Conservation (phyloP, 2,797 vertebrate genomes). For the Pangasius sanitwongsei region DNA sequence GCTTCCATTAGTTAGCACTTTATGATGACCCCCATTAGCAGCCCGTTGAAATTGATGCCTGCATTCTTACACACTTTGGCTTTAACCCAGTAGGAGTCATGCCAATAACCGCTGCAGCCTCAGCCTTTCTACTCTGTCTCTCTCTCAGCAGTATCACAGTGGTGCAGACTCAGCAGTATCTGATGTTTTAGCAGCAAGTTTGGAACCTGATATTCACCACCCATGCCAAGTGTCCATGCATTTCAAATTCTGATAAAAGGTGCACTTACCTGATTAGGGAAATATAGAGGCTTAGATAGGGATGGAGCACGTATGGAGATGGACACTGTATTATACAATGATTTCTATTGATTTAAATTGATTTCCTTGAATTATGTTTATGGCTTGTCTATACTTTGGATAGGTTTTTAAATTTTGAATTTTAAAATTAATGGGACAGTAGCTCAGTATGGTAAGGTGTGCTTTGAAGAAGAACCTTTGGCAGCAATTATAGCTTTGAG, state of each 20-base stretch:
- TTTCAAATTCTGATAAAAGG: conserved; percentile 13
- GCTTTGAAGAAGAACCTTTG: background rate
- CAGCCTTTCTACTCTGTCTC: background rate
- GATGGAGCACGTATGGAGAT: background rate
- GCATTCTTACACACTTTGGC: conserved; percentile 32
- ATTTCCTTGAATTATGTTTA: background rate
- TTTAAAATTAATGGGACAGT: background rate
- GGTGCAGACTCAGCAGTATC: conserved; percentile 22
- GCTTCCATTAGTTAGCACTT: conserved; percentile 31
- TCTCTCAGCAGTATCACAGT: background rate
- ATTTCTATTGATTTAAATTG: background rate
- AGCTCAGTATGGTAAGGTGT: background rate
- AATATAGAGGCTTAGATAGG: background rate
- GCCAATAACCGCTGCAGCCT: conserved; percentile 32
- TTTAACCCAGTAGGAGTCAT: conserved; percentile 31
- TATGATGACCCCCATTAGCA: conserved; percentile 45
- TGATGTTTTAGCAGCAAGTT: background rate
- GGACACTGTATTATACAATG: background rate
- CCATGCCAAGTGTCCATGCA: background rate
- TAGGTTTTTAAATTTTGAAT: background rate
- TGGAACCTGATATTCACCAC: conserved; percentile 5
- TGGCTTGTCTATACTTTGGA: background rate
- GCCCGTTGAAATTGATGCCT: conserved; percentile 26
- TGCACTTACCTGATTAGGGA: background rate
- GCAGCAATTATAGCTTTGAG: background rate